Base-by-base conservation (phyloP, 2,113 vertebrate genomes). In the Penelope pileata region DNA sequence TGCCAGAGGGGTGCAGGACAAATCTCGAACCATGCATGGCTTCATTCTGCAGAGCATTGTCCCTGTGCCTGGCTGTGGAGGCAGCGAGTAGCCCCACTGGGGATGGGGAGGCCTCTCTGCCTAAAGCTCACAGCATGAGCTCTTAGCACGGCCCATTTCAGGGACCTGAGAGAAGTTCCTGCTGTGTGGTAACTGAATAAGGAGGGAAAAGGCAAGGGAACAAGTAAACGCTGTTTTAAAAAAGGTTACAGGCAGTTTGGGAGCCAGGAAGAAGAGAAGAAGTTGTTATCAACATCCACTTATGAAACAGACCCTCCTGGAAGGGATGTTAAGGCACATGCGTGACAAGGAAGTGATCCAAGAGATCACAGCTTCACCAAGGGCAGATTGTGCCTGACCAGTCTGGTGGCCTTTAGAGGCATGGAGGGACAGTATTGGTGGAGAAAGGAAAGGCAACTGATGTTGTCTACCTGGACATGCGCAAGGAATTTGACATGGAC, bases 61-160 rank as follows among this genome's bases (percentile, higher is more conserved):
- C 64, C 0, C 0, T 8, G 6, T 83, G 7, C 40, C 23, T 40
- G 6, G 17, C 30, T 32, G 40, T 68, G 26, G 43, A 32, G n/a
- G 42, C 10, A 73, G 15, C 4, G 0, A 48, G 21, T 36, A 32
- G 40, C 66, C 75, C 64, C 74, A 10, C 0, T 72, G 82, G 40
- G 15, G 6, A 0, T 22, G 11, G 11, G 6, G 6, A 23, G 29
- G 43, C 60, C 72, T 75, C 62, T 60, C 34, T 73, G 32, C 38
- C 60, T 86, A 45, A n/a, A 56, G 34, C 30, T 51, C 58, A 32
- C 53, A 66, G 16, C 18, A 0, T 0, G 63, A 67, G 12, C 23
- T 34, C n/a, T 69, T n/a, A 10, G 8, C 15, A 27, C 9, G 19
- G 16, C 29, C 58, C 5, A 1, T 38, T 79, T 63, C 51, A 72